Percentiles rank a stretch among this genome's conserved stretches.
These are phyloP conservation scores for Myotis yumanensis DNA, from an alignment of 2,113 vertebrate genomes.

Conservation along the genomic window DNA sequence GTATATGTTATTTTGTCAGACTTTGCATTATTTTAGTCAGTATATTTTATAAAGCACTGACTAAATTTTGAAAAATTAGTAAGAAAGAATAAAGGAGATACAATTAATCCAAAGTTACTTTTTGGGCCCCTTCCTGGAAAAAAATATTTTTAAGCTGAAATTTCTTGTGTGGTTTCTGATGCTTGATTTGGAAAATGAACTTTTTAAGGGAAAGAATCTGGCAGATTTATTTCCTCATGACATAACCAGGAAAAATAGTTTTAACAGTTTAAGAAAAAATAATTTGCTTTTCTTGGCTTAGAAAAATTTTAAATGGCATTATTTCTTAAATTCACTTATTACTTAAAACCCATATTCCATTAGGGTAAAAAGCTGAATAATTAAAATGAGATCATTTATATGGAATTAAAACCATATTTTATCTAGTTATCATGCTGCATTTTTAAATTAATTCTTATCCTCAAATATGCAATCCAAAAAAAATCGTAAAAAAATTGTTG, in stretches of 20 bases:
- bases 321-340: slow-evolving; percentile 61
- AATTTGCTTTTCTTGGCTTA: slow-evolving; percentile 69
- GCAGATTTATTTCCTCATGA: slow-evolving; percentile 59
- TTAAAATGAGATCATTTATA: slow-evolving; percentile 47
- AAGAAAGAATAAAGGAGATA: slow-evolving; percentile 45
- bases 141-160: slow-evolving; percentile 63
- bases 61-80: slow-evolving; percentile 45
- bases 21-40: not conserved
- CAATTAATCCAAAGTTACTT: slow-evolving; percentile 60
- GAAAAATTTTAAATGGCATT: slow-evolving; percentile 55
- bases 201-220: slow-evolving; percentile 63
- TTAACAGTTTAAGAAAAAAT: slow-evolving; percentile 67
- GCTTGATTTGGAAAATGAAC: slow-evolving; percentile 72
- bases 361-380: slow-evolving; percentile 24
- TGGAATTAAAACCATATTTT: slow-evolving; percentile 15
- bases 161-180: slow-evolving; percentile 63
- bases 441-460: slow-evolving; percentile 22
- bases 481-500: not conserved
- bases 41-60: not conserved
- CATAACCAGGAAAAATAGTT: slow-evolving; percentile 67
- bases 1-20: slow-evolving; percentile 14
- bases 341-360: slow-evolving; percentile 29
- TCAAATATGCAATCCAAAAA: not conserved
- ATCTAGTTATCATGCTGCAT: not conserved
- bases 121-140: slow-evolving; percentile 55